A percentile compares a stretch with the other conserved stretches of the same genome.
Conservation (phyloP, 2,113 vertebrate genomes). For the Cyanistes caeruleus region DNA sequence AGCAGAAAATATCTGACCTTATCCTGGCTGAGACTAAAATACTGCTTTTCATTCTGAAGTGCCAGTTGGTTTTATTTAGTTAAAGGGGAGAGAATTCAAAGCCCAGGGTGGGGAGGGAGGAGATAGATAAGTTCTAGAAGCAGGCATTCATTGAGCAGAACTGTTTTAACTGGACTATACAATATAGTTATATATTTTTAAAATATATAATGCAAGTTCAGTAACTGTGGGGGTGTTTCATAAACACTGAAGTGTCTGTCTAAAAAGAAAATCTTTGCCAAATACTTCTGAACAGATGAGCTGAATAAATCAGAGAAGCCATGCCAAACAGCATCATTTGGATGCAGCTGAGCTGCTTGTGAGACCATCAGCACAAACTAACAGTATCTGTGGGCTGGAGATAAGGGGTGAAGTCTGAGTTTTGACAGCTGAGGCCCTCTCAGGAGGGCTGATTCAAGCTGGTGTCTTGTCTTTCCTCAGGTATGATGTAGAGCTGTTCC, state of each 20-base stretch:
- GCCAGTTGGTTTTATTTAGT: neutral
- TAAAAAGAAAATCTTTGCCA: neutral
- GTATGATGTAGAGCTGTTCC: constrained; percentile 97
- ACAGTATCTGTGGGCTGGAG: neutral
- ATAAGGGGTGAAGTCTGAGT: neutral
- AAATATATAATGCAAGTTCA: neutral
- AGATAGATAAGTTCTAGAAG: neutral
- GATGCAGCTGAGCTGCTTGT: neutral
- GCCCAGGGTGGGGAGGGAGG: neutral
- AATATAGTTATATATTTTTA: neutral
- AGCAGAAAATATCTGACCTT: neutral
- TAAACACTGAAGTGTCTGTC: neutral
- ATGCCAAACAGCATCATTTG: neutral
- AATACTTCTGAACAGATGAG: neutral
- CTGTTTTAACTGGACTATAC: neutral
- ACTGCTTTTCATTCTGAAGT: neutral
- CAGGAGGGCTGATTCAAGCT: neutral
- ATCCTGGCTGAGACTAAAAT: neutral
- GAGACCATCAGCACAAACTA: neutral
- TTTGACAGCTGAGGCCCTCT: neutral
- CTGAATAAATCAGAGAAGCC: neutral
- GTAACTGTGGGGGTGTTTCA: neutral
- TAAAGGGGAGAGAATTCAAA: neutral
- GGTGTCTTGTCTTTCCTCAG: constrained; percentile 57
- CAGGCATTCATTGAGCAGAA: neutral